Evolutionary conservation across 1,140 invertebrate genomes (phyloP), one percentile per base, ranked within the genome.

Genomic region (Nebria ingens): DNA sequence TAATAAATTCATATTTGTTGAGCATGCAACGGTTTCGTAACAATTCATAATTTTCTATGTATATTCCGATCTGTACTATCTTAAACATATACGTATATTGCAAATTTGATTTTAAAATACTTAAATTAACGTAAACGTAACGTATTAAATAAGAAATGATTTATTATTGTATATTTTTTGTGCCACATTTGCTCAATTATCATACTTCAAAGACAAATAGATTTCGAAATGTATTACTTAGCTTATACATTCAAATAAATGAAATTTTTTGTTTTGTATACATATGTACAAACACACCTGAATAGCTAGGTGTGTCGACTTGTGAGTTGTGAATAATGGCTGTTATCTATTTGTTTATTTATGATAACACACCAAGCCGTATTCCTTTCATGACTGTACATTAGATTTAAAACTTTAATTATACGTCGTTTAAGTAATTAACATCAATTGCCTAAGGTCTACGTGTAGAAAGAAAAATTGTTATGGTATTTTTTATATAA

Each of bases 381-480:
- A 45, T 4, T 4, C 40, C 6, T 45, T 12, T 45, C 3, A 4
- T 45, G 40, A 45, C 25, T 34, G 25, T 34, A 34, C 25, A 9
- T n/a, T n/a, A 34, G 6, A 45, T 45, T 45, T 12, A 12, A 45
- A 17, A 45, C 9, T 45, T 45, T 45, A 45, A 45, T 45, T 45
- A 45, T 45, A 11, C 17, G n/a, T 17, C 6, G 17, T 45, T 45
- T 45, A 45, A 45, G 6, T 11, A 45, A 45, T 45, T 45, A 45
- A 45, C 40, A 45, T 45, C 15, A 45, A 45, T 45, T 45, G 6
- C 9, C 40, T 9, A 17, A 45, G 40, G 15, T 45, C 40, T 6
- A 61, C 52, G 2, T 23, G 51, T 55, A 58, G 57, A n/a, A n/a
- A n/a, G n/a, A n/a, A 13, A 50, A 19, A 54, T 56, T 9, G 53